phyloP scores from a whole-genome alignment of 2,113 vertebrate genomes.

The Varanus salvator region DNA sequence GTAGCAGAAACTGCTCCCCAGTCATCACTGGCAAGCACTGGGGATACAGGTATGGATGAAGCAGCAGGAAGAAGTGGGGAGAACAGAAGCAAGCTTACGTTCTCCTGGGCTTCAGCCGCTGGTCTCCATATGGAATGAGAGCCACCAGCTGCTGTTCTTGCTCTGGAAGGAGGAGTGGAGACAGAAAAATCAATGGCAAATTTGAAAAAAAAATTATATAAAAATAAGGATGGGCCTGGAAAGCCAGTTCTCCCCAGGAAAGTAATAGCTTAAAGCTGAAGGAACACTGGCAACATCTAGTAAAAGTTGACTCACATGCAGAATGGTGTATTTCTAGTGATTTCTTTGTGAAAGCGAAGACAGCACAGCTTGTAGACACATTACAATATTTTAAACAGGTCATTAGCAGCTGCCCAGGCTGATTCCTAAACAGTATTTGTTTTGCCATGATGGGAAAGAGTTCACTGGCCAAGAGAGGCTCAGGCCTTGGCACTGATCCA shows the following conservation, averaged over 20 bases:
- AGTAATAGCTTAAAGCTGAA: too few relatives aligned
- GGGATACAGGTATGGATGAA: neutral
- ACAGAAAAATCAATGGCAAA: neutral
- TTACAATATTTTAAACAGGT: neutral
- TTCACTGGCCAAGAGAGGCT: neutral
- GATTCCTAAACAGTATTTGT: neutral
- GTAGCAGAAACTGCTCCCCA: neutral
- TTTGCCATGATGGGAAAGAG: neutral
- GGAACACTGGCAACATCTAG: neutral
- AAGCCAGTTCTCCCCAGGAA: neutral
- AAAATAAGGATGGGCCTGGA: neutral
- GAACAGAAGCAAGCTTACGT: constrained; percentile 64
- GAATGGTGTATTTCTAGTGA: neutral
- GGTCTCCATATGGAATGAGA: constrained; percentile 77
- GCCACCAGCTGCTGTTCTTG: constrained; percentile 76
- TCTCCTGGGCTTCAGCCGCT: constrained; percentile 73
- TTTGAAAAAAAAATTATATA: too few relatives aligned
- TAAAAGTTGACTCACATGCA: neutral
- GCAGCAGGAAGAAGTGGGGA: neutral
- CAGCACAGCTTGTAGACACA: neutral
- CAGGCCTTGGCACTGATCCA: neutral
- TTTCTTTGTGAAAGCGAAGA: neutral
- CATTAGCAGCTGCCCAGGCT: neutral
- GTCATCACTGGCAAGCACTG: neutral
- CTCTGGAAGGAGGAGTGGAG: constrained; percentile 53